Conservation (phyloP, 2,113 vertebrate genomes). For the Pterocles burchelli region DNA sequence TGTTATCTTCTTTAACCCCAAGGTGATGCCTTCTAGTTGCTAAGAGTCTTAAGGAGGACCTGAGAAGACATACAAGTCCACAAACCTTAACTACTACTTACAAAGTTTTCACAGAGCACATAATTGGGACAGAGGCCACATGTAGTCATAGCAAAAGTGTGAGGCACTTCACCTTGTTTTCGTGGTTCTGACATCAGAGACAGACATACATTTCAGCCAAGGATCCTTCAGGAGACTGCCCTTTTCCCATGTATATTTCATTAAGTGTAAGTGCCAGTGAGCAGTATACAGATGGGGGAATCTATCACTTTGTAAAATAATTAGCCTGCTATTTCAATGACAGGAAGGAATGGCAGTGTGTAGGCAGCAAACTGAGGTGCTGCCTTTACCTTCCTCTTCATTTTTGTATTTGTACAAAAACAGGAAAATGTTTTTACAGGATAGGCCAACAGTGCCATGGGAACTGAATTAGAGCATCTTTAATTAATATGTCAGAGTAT, state of each 20-base stretch:
- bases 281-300: neutral
- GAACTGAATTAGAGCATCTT: constrained; percentile 72
- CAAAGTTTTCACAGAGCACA: neutral
- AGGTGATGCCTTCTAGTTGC: neutral
- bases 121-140: neutral
- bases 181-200: neutral
- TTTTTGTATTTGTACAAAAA: constrained; percentile 74
- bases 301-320: constrained; percentile 38
- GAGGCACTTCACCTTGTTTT: neutral
- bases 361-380: constrained; percentile 14
- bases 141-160: neutral
- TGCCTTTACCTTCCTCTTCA: constrained; percentile 67
- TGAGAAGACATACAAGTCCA: neutral
- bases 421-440: constrained; percentile 77
- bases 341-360: neutral
- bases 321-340: neutral
- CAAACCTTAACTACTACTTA: neutral
- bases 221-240: neutral
- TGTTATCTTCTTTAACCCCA: neutral
- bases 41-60: neutral
- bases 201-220: neutral
- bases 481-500: constrained; percentile 81
- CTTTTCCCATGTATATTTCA: constrained; percentile 39
- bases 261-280: constrained; percentile 10
- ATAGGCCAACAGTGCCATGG: constrained; percentile 60